Conservation (phyloP, 1,140 invertebrate species). For the Halesus radiatus region DNA sequence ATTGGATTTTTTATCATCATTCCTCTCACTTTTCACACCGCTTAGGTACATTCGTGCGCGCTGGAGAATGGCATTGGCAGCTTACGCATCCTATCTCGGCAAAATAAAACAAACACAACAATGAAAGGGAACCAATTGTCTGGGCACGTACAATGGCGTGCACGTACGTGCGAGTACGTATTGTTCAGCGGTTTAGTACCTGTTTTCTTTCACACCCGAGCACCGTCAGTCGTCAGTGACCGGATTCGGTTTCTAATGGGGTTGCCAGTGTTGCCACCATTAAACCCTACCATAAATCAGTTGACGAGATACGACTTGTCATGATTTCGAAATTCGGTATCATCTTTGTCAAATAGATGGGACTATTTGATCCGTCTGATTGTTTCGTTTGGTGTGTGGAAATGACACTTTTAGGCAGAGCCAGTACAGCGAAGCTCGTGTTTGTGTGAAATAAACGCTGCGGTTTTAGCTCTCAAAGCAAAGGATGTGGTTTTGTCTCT, state of each 20-base stretch:
- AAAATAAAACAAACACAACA: not conserved
- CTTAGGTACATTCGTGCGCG: no score
- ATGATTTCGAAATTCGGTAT: no score
- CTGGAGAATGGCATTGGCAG: no score
- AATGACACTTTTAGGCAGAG: no score
- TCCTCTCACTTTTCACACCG: no score
- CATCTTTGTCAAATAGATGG: no score
- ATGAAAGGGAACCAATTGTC: conserved; percentile 12
- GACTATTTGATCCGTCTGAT: no score
- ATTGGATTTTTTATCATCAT: no score
- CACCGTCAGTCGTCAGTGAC: not conserved
- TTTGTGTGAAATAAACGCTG: not conserved
- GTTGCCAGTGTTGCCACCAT: not conserved
- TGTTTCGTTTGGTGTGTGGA: no score
- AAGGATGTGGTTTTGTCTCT: conserved; percentile 18
- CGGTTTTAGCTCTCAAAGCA: not conserved
- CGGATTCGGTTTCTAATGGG: conserved; percentile 6
- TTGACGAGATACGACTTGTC: no score
- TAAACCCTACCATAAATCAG: conserved; percentile 8
- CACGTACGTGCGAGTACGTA: conserved; percentile 5
- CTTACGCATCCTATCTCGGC: no score
- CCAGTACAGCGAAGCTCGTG: not conserved
- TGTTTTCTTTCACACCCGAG: conserved; percentile 15
- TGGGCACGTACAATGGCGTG: not conserved
- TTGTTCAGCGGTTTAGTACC: not conserved